Percentiles rank a stretch among this genome's conserved stretches.
Conservation (phyloP, 2,797 vertebrate genomes). For the Staurois parvus region DNA sequence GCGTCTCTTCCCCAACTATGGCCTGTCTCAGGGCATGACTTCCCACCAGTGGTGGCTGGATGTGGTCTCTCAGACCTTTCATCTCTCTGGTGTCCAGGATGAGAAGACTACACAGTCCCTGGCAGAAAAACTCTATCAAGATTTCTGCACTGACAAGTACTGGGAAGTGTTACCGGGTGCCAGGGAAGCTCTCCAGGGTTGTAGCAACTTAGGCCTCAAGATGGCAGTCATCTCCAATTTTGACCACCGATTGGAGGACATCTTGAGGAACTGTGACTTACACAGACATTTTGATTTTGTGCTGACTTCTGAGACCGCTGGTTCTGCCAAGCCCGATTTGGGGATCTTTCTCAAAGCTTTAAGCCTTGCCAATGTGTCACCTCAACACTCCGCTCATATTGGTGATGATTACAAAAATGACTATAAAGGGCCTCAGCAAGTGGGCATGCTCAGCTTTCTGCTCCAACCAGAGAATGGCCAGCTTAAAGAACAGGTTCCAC, state of each 20-base stretch:
- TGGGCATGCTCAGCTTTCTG: constrained; percentile 87
- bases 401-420: constrained; percentile 88
- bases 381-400: constrained; percentile 78
- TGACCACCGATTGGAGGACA: constrained; percentile 82
- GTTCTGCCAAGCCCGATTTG: constrained; percentile 84
- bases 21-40: constrained; percentile 78
- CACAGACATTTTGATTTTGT: constrained; percentile 86
- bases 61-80: constrained; percentile 84
- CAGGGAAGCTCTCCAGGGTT: constrained; percentile 75
- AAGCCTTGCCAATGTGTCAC: constrained; percentile 71
- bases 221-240: constrained; percentile 93
- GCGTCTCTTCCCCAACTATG: constrained; percentile 87
- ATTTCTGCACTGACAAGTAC: constrained; percentile 79
- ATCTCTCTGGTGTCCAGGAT: constrained; percentile 77
- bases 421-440: constrained; percentile 81
- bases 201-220: constrained; percentile 79
- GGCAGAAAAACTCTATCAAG: constrained; percentile 83
- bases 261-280: constrained; percentile 80
- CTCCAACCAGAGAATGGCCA: constrained; percentile 63
- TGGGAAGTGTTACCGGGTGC: constrained; percentile 91
- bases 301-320: constrained; percentile 85
- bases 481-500: constrained; percentile 56
- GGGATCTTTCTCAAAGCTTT: constrained; percentile 85
- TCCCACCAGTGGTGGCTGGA: constrained; percentile 87
- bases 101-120: constrained; percentile 70